Evolutionary conservation across 2,113 vertebrate species (phyloP).

Genomic region (Aptenodytes patagonicus): DNA sequence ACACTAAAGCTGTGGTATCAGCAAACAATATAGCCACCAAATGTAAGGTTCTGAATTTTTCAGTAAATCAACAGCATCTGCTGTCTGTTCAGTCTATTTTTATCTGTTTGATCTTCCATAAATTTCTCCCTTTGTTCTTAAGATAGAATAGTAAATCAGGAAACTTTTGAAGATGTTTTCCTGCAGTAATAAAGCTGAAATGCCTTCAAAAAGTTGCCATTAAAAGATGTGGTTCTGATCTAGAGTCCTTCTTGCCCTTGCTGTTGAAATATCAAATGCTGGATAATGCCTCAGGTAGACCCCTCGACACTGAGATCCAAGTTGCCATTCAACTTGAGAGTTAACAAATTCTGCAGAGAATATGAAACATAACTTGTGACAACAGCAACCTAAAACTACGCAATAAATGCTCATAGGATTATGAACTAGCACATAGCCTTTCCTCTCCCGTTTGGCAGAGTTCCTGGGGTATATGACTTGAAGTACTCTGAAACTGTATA

Average conservation of each 20-base stretch:
- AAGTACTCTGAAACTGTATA: neutral
- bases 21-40: conserved; percentile 36
- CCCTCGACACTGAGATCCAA: neutral
- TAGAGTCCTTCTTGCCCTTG: neutral
- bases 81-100: conserved; percentile 47
- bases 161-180: conserved; percentile 38
- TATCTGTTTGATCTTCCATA: conserved; percentile 52
- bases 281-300: neutral
- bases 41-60: conserved; percentile 16
- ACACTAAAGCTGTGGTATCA: conserved; percentile 9
- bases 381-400: neutral
- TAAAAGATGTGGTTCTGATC: neutral
- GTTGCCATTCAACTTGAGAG: neutral
- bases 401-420: neutral
- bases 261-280: neutral
- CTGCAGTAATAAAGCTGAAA: conserved; percentile 14
- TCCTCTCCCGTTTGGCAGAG: neutral
- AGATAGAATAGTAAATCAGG: conserved; percentile 49
- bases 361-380: neutral
- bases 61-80: conserved; percentile 44
- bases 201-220: neutral
- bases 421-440: neutral
- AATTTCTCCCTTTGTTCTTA: conserved; percentile 60
- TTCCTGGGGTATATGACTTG: neutral
- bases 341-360: neutral